Evolutionary conservation across 2,113 vertebrate species (phyloP).

Genomic region (Australoheros scitulus): DNA sequence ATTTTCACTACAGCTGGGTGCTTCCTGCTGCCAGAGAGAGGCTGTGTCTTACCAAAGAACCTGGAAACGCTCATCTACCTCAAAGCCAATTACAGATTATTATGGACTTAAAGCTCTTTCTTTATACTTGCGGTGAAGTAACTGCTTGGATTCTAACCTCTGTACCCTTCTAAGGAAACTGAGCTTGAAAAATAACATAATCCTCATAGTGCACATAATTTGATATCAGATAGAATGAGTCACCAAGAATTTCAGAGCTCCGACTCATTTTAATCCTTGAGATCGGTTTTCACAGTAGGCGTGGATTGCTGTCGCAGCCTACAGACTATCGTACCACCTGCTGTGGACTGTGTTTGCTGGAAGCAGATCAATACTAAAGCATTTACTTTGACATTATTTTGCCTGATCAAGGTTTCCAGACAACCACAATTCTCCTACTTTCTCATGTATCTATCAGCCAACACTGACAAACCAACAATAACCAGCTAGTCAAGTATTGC

Average conservation of each 20-base stretch:
- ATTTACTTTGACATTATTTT: constrained; percentile 54
- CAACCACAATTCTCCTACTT: constrained; percentile 12
- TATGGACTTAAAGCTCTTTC: constrained; percentile 74
- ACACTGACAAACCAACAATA: constrained; percentile 37
- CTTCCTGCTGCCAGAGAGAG: constrained; percentile 65
- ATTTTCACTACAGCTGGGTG: constrained; percentile 74
- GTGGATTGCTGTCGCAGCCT: constrained; percentile 13
- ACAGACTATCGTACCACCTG: constrained; percentile 5
- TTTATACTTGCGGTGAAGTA: neutral
- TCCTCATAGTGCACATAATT: constrained; percentile 24
- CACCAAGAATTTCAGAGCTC: neutral
- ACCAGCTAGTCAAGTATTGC: constrained; percentile 35
- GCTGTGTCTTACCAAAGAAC: constrained; percentile 78
- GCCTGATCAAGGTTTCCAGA: constrained; percentile 23
- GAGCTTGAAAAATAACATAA: constrained; percentile 8
- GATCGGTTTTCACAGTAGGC: neutral
- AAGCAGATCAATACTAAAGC: constrained; percentile 56
- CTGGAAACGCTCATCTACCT: constrained; percentile 82
- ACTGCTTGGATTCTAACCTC: constrained; percentile 25
- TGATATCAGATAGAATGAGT: constrained; percentile 9
- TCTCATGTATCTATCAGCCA: constrained; percentile 41
- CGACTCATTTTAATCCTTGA: constrained; percentile 6
- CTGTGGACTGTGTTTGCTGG: constrained; percentile 23
- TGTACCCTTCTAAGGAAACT: constrained; percentile 10
- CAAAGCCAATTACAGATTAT: constrained; percentile 80